A percentile compares a stretch with the other conserved stretches of the same genome.
phyloP scores from a whole-genome alignment of 2,888 invertebrate species.

The Drosophila heteroneura region DNA sequence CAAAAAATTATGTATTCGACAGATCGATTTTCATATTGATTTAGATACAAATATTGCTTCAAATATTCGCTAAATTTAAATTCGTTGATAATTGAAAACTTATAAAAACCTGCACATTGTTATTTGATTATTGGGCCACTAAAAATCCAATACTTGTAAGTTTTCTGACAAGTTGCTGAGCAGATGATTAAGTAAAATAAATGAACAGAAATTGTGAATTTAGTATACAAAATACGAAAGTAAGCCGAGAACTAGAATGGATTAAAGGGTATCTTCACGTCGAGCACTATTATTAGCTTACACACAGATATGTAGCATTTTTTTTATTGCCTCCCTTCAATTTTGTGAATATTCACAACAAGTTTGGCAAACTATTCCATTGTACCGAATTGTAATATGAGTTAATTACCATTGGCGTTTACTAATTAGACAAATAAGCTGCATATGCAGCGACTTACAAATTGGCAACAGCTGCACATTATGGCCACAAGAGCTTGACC shows the following conservation, averaged over 20 bases:
- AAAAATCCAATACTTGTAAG: not conserved
- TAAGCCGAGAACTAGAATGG: not conserved
- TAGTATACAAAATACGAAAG: not conserved
- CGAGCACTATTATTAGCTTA: not conserved
- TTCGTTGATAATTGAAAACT: not conserved
- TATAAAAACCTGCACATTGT: not conserved
- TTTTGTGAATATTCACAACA: constrained; percentile 17
- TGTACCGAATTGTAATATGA: constrained; percentile 44
- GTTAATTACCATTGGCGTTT: constrained; percentile 67
- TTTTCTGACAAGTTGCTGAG: not conserved
- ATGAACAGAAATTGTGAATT: not conserved
- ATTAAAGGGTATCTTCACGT: not conserved
- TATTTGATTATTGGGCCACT: not conserved
- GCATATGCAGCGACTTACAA: constrained; percentile 45
- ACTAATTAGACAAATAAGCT: constrained; percentile 61
- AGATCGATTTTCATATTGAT: not conserved
- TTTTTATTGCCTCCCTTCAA: not conserved
- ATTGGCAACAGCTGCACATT: constrained; percentile 50
- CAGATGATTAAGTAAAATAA: not conserved
- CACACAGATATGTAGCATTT: not conserved
- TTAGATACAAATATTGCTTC: not conserved
- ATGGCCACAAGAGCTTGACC: constrained; percentile 31
- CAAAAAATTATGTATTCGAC: not conserved
- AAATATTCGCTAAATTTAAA: too few relatives aligned
- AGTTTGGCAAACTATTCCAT: not conserved